A percentile compares a stretch with the other conserved stretches of the same genome.
phyloP scores from a whole-genome alignment of 2,113 vertebrate species.

The Synchiropus splendidus region DNA sequence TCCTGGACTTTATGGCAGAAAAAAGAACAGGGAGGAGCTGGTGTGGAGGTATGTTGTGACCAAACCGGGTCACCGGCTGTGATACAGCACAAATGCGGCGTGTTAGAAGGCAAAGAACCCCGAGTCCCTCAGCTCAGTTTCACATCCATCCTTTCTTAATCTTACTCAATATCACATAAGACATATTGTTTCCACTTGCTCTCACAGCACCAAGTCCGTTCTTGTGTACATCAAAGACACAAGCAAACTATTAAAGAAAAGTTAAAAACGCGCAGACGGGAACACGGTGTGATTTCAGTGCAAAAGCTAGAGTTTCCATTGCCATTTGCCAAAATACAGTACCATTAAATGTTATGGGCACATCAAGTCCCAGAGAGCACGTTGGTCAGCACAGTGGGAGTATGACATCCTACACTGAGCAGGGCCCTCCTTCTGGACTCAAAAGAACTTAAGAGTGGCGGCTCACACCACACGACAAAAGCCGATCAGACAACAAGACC shows the following conservation, averaged over 20 bases:
- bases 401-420: constrained; percentile 72
- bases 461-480: constrained; percentile 30
- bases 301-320: constrained; percentile 71
- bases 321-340: constrained; percentile 66
- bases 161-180: constrained; percentile 63
- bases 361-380: constrained; percentile 59
- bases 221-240: constrained; percentile 46
- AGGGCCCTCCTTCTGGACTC: constrained; percentile 68
- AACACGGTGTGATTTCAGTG: constrained; percentile 54
- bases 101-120: constrained; percentile 9
- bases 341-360: constrained; percentile 74
- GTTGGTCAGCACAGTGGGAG: constrained; percentile 69
- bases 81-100: constrained; percentile 9
- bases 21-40: no score
- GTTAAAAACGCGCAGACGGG: constrained; percentile 25
- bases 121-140: constrained; percentile 46
- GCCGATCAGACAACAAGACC: constrained; percentile 19
- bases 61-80: no score
- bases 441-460: constrained; percentile 57
- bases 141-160: constrained; percentile 49
- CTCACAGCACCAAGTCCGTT: constrained; percentile 16
- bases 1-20: no score
- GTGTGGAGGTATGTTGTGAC: no score
- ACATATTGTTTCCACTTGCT: constrained; percentile 21
- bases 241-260: constrained; percentile 29